Evolutionary conservation across 2,888 invertebrate species (phyloP), one percentile per base, ranked within the genome.

Genomic region (Agriopis leucophaearia): DNA sequence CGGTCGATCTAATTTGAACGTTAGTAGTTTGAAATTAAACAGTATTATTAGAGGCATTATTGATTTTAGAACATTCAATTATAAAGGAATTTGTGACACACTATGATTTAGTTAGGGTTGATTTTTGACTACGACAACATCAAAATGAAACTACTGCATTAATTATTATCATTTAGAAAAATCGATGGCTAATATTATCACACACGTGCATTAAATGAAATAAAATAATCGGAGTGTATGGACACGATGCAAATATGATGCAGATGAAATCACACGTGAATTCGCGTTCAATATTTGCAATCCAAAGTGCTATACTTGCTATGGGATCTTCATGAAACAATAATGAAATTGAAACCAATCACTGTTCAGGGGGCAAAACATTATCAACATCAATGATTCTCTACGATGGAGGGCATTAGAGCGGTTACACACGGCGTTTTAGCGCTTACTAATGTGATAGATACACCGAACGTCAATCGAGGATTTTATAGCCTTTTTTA

Each of bases 61-160:
- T 69, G 36, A 70, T 56, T 71, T 51, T 69, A 65, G 47, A 73
- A 64, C 55, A 50, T 54, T 64, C 50, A 45, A 38, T 65, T 50
- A 52, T 58, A 55, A 58, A 74, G 54, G 56, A 64, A 45, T 59
- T 68, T 58, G 56, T 58, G 56, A 66, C 58, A 62, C 66, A 66
- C 60, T 57, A 71, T 61, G 61, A 70, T 58, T 42, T 73, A 64
- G 54, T 70, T 69, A 66, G 12, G 48, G 74, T 74, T 67, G 48
- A 66, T 58, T 78, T 74, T 65, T 74, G 69, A 72, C 70, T 75
- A 75, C 75, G 72, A 79, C 78, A 79, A 78, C 81, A 77, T 82
- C 81, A 55, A 81, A 83, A 85, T 80, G 64, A 83, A 83, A 82
- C 73, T 87, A 89, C 83, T 78, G 86, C 87, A 90, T 88, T 83